Evolutionary conservation across 2,113 vertebrate species (phyloP), one percentile per base, ranked within the genome.

Genomic region (Prietella phreatophila): DNA sequence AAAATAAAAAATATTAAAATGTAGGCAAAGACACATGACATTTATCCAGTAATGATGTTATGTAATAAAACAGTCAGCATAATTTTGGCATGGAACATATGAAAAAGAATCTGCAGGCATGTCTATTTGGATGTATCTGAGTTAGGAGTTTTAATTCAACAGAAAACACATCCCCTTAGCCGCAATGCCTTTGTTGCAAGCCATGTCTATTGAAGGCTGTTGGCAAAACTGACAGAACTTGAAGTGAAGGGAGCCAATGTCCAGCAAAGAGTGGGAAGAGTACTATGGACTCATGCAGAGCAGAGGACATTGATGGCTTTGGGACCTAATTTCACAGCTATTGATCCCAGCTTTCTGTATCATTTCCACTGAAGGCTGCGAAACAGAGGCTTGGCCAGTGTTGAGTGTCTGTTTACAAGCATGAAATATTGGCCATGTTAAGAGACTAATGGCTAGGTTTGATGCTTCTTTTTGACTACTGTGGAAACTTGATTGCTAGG

Each of bases 321-420:
- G 87, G 83, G 92, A 89, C 83, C 47, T 91, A 89, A 88, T 93
- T 91, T 89, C 78, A 65, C 39, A 33, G 15, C 80, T 82, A 89
- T 92, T 67, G 88, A 92, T 89, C 76, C 65, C 55, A 33, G 42
- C 36, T 9, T 27, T 89, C 78, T 88, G 33, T 91, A n/a, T 20
- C 55, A 60, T 25, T n/a, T 58, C 73, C 13, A 36, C 63, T 33
- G 76, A 75, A 20, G 19, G 36, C 36, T 76, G 73, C 5, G 10
- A 76, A 22, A 22, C 39, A 76, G 33, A 73, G 19, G 33, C 69
- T 36, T 25, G 3, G 36, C 39, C 73, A 76, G 0, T 47, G 9
- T 25, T 25, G 39, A 25, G 10, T 75, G 73, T 47, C 36, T 42
- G 71, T 42, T 71, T n/a, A 67, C n/a, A 30, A 30, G 63, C 33